Percentiles rank a stretch among this genome's conserved stretches.
Conservation (phyloP, 2,113 vertebrate genomes). For the Meriones unguiculatus region DNA sequence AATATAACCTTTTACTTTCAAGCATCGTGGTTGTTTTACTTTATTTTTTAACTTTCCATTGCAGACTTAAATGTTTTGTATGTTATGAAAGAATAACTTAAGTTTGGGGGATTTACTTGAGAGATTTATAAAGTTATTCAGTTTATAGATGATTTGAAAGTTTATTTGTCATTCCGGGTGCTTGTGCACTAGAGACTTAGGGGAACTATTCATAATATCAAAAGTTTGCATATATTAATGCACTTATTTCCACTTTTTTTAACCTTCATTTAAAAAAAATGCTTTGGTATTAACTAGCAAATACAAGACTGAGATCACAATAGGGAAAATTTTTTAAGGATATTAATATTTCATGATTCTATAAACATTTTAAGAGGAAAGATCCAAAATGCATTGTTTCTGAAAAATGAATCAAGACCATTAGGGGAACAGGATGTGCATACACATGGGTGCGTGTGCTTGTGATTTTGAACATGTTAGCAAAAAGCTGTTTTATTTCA, state of each 20-base stretch:
- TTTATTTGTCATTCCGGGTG: constrained; percentile 32
- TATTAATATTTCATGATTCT: constrained; percentile 14
- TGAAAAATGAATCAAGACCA: background rate
- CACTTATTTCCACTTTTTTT: background rate
- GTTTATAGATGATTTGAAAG: constrained; percentile 45
- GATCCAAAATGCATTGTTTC: background rate
- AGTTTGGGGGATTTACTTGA: constrained; percentile 1
- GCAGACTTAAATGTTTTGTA: background rate
- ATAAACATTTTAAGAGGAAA: constrained; percentile 1
- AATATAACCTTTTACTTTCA: constrained; percentile 63
- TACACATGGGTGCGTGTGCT: too few relatives aligned
- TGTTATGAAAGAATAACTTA: constrained; percentile 37
- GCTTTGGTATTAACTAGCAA: constrained; percentile 9
- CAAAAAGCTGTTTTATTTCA: constrained; percentile 46
- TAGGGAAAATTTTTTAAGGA: background rate
- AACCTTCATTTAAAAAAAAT: background rate
- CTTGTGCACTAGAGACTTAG: constrained; percentile 30
- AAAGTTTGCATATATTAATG: background rate
- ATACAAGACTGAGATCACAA: constrained; percentile 1
- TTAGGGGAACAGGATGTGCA: background rate
- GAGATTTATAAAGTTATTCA: background rate
- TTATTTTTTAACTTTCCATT: background rate
- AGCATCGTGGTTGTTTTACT: background rate
- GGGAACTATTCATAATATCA: background rate
- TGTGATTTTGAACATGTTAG: background rate